Percentiles rank a stretch among this genome's conserved stretches.
These are phyloP conservation scores for Drosophila birchii DNA, from an alignment of 2,888 invertebrate genomes.

Conservation along the genomic window DNA sequence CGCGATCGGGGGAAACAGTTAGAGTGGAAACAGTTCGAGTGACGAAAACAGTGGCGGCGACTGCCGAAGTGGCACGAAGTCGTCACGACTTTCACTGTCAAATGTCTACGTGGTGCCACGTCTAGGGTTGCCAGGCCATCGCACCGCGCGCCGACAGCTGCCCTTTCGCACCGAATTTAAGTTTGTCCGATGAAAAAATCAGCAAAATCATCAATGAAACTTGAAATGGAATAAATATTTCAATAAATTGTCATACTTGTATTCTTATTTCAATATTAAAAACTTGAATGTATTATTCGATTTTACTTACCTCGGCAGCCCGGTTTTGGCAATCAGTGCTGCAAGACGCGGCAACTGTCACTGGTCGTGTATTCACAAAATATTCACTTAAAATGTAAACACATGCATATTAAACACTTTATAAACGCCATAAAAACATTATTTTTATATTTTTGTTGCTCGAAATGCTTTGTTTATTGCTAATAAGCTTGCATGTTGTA, in stretches of 20 bases:
- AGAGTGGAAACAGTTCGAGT: slow-evolving; percentile 60
- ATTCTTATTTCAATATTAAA: not conserved
- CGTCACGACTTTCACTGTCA: slow-evolving; percentile 70
- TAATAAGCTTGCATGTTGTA: too few relatives aligned
- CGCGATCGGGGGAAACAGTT: slow-evolving; percentile 52
- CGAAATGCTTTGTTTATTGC: not conserved
- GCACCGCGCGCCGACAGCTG: slow-evolving; percentile 1
- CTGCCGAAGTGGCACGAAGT: slow-evolving; percentile 60
- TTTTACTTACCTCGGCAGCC: not conserved
- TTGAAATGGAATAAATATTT: fast-evolving
- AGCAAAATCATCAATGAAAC: slow-evolving; percentile 29
- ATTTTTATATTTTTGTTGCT: not conserved
- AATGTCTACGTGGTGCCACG: slow-evolving; percentile 72
- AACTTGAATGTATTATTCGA: not conserved
- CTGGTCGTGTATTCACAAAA: not conserved
- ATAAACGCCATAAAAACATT: fast-evolving
- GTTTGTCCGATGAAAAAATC: fast-evolving
- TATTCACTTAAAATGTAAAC: not conserved
- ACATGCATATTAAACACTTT: not conserved
- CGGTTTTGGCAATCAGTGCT: slow-evolving; percentile 3
- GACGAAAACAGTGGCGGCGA: slow-evolving; percentile 45
- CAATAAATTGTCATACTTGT: too few relatives aligned
- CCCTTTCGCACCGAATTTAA: not conserved
- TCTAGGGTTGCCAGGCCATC: slow-evolving; percentile 55
- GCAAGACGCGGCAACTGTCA: slow-evolving; percentile 29